Evolutionary conservation across 2,797 vertebrate species (phyloP).

Genomic region (Pyrocephalus nanus): DNA sequence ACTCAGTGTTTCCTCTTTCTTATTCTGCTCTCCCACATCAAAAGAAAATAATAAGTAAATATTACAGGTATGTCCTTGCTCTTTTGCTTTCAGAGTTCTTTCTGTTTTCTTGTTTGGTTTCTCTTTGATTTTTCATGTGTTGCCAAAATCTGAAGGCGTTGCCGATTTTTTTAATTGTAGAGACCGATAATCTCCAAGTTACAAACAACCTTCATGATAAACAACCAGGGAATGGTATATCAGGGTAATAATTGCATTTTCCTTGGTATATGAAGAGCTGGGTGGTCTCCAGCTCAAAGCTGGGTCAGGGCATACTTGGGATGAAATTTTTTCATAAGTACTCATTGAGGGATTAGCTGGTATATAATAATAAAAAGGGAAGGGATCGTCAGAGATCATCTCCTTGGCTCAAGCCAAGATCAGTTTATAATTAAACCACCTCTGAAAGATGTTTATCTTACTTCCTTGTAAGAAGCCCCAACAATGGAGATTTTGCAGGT

Average conservation of each 20-base stretch:
- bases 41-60: neutral
- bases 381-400: constrained; percentile 8
- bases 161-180: neutral
- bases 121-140: neutral
- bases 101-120: neutral
- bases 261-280: neutral
- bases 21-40: neutral
- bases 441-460: constrained; percentile 41
- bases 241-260: neutral
- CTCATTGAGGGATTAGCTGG: neutral
- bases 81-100: neutral
- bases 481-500: neutral
- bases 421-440: constrained; percentile 37
- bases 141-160: neutral
- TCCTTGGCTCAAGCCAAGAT: constrained; percentile 6
- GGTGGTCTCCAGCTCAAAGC: constrained; percentile 25
- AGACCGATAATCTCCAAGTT: neutral
- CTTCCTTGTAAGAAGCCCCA: neutral
- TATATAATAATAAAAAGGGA: constrained; percentile 17
- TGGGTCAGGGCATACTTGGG: neutral
- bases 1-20: neutral
- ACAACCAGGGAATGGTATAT: neutral
- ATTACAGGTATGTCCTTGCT: neutral
- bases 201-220: neutral
- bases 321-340: constrained; percentile 1